A percentile compares a stretch with the other conserved stretches of the same genome.
phyloP scores from a whole-genome alignment of 2,797 vertebrate species.

The Sebastes baramenuke region DNA sequence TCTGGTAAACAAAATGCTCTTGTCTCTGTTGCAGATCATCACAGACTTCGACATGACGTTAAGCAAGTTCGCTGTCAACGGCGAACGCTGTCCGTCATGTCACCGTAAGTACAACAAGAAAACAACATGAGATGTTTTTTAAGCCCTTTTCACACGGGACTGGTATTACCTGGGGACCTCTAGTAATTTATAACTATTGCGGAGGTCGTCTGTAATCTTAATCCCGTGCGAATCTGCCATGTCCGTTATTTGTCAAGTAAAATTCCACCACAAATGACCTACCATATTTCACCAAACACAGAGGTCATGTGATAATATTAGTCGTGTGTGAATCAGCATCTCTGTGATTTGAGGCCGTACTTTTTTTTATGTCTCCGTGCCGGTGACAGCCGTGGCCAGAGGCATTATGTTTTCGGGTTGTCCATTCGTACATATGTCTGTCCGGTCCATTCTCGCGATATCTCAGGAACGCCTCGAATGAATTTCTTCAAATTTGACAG shows the following conservation, averaged over 20 bases:
- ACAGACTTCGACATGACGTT: constrained; percentile 99
- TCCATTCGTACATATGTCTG: rapidly evolving
- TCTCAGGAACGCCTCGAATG: no score
- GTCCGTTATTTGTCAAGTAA: background rate
- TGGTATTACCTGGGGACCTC: background rate
- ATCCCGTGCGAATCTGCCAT: no score
- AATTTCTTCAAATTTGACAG: no score
- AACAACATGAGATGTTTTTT: background rate
- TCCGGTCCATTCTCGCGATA: no score
- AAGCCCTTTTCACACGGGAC: background rate
- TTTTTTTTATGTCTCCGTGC: no score
- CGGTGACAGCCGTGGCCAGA: rapidly evolving
- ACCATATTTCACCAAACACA: no score
- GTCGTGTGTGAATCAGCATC: no score
- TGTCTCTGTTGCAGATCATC: constrained; percentile 87
- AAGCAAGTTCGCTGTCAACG: constrained; percentile 93
- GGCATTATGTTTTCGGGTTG: no score
- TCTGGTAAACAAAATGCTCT: background rate
- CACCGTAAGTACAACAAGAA: constrained; percentile 87
- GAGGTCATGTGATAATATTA: no score
- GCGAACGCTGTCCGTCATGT: constrained; percentile 93
- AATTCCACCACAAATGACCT: background rate
- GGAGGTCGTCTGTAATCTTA: background rate
- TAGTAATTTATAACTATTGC: background rate
- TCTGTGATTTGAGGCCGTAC: no score